Conservation (phyloP, 2,113 vertebrate genomes). For the Hypanus sabinus region DNA sequence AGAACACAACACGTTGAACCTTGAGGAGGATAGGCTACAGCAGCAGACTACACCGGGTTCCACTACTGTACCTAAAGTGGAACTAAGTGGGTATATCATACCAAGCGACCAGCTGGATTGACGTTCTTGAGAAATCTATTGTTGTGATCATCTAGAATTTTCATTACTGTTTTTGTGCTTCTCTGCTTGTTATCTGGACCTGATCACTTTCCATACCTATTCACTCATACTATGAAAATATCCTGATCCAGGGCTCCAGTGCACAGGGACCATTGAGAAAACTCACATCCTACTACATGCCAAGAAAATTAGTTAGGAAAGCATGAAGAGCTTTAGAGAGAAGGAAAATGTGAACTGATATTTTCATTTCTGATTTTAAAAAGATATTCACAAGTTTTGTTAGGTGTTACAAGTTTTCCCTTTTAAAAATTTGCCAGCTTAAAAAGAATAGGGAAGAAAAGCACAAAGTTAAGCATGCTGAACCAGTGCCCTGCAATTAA, state of each 20-base stretch:
- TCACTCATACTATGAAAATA: neutral
- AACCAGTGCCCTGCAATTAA: neutral
- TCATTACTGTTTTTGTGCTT: too few relatives aligned
- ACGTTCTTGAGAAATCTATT: neutral
- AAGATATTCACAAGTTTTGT: neutral
- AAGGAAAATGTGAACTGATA: neutral
- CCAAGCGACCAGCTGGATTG: neutral
- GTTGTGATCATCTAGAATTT: too few relatives aligned
- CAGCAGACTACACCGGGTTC: too few relatives aligned
- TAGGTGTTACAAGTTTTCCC: neutral
- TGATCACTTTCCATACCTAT: neutral
- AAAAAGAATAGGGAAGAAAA: neutral
- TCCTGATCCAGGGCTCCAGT: neutral
- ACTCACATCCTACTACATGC: neutral
- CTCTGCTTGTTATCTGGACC: too few relatives aligned
- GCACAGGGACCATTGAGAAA: neutral
- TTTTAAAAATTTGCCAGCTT: neutral
- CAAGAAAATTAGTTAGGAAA: neutral
- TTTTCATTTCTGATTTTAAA: neutral
- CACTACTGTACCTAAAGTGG: too few relatives aligned
- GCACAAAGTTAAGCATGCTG: neutral
- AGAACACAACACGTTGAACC: too few relatives aligned
- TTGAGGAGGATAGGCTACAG: too few relatives aligned
- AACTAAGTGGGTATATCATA: neutral
- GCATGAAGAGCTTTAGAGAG: neutral